phyloP scores from a whole-genome alignment of 2,113 vertebrate species.

The Oreotrochilus melanogaster region DNA sequence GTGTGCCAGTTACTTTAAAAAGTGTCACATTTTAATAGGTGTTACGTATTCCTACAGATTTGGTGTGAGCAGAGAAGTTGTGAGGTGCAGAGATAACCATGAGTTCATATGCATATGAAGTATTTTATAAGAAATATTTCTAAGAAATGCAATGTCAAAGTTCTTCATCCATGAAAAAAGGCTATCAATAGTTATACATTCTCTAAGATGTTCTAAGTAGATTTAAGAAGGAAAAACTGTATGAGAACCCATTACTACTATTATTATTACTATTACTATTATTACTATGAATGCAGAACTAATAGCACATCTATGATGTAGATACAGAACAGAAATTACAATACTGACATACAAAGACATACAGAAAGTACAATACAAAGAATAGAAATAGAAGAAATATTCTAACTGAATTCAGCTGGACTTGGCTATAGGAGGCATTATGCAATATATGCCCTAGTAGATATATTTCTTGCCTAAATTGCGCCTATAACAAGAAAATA shows the following conservation, averaged over 20 bases:
- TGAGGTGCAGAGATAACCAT: not conserved
- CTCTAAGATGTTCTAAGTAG: not conserved
- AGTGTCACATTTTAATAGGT: not conserved
- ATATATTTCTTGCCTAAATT: constrained; percentile 18
- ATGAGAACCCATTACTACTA: not conserved
- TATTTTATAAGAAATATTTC: not conserved
- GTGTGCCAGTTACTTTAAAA: not conserved
- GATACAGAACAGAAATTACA: not conserved
- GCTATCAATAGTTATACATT: not conserved
- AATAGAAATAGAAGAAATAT: not conserved
- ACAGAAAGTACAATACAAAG: not conserved
- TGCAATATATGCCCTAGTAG: not conserved
- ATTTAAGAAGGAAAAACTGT: not conserved
- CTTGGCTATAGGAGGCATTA: not conserved
- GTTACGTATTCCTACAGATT: not conserved
- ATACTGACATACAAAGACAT: not conserved
- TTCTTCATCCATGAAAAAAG: not conserved
- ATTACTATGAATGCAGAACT: not conserved
- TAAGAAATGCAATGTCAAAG: not conserved
- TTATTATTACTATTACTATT: not conserved
- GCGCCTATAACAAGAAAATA: not conserved
- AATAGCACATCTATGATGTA: not conserved
- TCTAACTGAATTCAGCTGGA: not conserved
- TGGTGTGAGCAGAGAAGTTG: not conserved
- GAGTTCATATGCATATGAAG: not conserved